Evolutionary conservation across 2,797 vertebrate genomes (phyloP), one percentile per base, ranked within the genome.

Genomic region (Calcarius lapponicus): DNA sequence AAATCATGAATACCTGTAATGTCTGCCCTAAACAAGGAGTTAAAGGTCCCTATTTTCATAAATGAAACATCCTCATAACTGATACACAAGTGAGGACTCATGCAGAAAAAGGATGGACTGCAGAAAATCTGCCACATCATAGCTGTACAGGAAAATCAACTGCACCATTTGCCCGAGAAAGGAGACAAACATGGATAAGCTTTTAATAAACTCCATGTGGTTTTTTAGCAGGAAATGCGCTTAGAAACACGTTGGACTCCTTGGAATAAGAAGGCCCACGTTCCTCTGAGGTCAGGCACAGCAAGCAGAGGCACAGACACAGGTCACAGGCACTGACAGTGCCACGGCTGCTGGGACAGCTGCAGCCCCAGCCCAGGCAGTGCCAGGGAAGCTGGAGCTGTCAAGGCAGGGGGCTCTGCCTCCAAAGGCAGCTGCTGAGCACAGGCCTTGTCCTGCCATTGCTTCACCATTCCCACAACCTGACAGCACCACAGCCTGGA

Each of bases 371-470:
- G 36, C 40, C 54, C 5, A 8, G 45, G 42, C 50, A 60, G 22
- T 2, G 31, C 26, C 31, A 21, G 3, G 38, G 53, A 9, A 47
- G 40, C 40, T 8, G 3, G 34, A 61, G 73, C 22, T 13, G 29
- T 45, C 6, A 4, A 25, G 48, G 53, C 57, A 45, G 34, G 3
- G n/a, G 15, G 6, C 10, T 29, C 9, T 53, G 3, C 10, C 16
- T 45, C 47, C 34, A 42, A 32, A 50, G 36, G 57, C 42, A 73
- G 48, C 24, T 66, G 65, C 45, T 72, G 50, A 16, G 18, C 50
- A 25, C 0, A 0, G 22, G 48, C 65, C 36, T 9, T 2, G 0
- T 4, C 1, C 1, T 4, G 53, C 43, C 62, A 29, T 31, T 51
- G 50, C 50, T 29, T 29, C 28, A 11, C 28, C 50, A 32, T 28